phyloP scores from a whole-genome alignment of 2,888 invertebrate species.

The Cancer borealis region DNA sequence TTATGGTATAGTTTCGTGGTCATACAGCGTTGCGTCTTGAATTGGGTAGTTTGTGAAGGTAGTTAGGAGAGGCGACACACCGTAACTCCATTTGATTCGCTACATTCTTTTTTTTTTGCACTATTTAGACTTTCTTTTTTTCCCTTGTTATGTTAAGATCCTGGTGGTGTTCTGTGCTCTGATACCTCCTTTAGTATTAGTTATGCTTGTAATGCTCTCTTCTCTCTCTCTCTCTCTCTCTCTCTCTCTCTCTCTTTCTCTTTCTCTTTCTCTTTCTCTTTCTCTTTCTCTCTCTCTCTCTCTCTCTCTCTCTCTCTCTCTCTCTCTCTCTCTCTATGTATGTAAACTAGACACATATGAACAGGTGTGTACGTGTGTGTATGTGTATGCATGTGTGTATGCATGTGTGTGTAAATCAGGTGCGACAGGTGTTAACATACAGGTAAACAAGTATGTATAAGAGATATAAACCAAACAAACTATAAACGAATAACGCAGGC shows the following conservation, averaged over 20 bases:
- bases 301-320: slow-evolving; percentile 40
- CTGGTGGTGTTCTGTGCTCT: too few species aligned
- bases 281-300: slow-evolving; percentile 33
- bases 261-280: not conserved
- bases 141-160: too few species aligned
- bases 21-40: too few species aligned
- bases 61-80: too few species aligned
- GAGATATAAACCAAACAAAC: not conserved
- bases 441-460: not conserved
- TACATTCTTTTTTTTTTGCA: too few species aligned
- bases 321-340: slow-evolving; percentile 29
- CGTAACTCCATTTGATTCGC: too few species aligned
- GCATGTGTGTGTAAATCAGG: not conserved
- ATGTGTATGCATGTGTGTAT: not conserved
- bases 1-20: too few species aligned
- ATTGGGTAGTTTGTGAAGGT: too few species aligned
- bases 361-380: not conserved
- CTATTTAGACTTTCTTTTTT: too few species aligned
- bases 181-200: too few species aligned
- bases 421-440: not conserved
- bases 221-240: too few species aligned
- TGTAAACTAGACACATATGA: not conserved
- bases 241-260: not conserved
- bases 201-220: too few species aligned
- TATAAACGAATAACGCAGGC: not conserved